Conservation (phyloP, 1,140 invertebrate species). For the Bradysia coprophila region DNA sequence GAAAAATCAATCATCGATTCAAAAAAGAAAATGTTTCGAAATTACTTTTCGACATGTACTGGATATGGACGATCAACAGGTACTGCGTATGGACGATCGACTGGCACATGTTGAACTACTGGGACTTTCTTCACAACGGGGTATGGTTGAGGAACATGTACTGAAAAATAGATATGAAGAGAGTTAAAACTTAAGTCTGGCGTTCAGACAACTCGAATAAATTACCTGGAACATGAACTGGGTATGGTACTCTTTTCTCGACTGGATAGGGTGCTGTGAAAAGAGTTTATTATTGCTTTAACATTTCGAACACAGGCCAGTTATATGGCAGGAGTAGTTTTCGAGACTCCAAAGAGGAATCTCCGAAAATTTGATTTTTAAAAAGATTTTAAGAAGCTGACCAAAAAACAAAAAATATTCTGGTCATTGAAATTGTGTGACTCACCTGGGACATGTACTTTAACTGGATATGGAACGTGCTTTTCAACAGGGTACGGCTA, state of each 20-base stretch:
- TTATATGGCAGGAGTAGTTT: no score
- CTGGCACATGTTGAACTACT: constrained; percentile 43
- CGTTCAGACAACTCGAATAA: no score
- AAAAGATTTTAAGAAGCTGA: no score
- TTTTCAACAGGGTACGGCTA: constrained; percentile 32
- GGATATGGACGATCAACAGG: constrained; percentile 34
- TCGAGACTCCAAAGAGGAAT: no score
- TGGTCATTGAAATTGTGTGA: no score
- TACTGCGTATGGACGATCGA: constrained; percentile 41
- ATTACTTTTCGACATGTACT: constrained; percentile 32
- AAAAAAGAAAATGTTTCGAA: constrained; percentile 30
- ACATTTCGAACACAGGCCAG: no score
- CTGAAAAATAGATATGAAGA: no score
- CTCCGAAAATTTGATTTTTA: no score
- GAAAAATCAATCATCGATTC: constrained; percentile 31
- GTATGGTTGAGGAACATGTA: constrained; percentile 43
- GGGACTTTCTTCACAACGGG: constrained; percentile 53
- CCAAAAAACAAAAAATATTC: no score
- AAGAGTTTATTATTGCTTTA: constrained; percentile 41
- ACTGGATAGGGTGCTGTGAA: constrained; percentile 43
- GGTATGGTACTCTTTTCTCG: constrained; percentile 38
- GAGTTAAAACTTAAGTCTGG: no score
- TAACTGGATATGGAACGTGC: constrained; percentile 33
- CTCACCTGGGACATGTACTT: constrained; percentile 2
- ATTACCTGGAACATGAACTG: constrained; percentile 51